Evolutionary conservation across 2,888 invertebrate species (phyloP), one percentile per base, ranked within the genome.

Genomic region (Eupeodes latifasciatus): DNA sequence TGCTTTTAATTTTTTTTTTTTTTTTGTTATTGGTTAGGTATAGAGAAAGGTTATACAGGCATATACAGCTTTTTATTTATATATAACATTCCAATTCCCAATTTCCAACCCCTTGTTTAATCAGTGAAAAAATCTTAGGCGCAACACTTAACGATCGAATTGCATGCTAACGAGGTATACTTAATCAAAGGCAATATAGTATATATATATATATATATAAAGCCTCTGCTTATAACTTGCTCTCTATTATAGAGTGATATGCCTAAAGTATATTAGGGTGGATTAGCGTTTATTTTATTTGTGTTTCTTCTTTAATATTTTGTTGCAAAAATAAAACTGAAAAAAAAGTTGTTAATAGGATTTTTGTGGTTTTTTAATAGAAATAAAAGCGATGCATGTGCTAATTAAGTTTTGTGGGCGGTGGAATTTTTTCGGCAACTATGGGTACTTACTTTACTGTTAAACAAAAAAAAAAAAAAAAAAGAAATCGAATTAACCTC

Each of bases 81-180:
- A 49, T 16, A 40, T 36, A 61, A 19, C 47, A 64, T 66, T 66
- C 66, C 66, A 66, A 55, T 19, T 4, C 14, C 40, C 40, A 40
- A 59, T 59, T 62, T n/a, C 40, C 53, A 16, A 55, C 55, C 27
- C 59, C 59, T 47, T 61, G 40, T 72, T 19, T 77, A 84, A 81
- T 84, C 79, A 84, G 69, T 57, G 44, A 81, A 88, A 85, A 81
- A 88, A 88, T 81, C 88, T 88, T 84, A 88, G 88, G 88, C 88
- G 85, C 88, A 85, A 88, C 88, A 88, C 88, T 88, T 88, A 88
- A 88, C 88, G 88, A 88, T 85, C 78, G 88, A 84, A 88, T 88
- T 88, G 88, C 88, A 88, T 88, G 88, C 85, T 88, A 88, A 88
- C 85, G 81, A 88, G 85, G 85, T 88, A 85, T 85, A 72, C 57